A percentile compares a stretch with the other conserved stretches of the same genome.
Conservation (phyloP, 2,797 vertebrate species). For the Coccyzus lansbergi region DNA sequence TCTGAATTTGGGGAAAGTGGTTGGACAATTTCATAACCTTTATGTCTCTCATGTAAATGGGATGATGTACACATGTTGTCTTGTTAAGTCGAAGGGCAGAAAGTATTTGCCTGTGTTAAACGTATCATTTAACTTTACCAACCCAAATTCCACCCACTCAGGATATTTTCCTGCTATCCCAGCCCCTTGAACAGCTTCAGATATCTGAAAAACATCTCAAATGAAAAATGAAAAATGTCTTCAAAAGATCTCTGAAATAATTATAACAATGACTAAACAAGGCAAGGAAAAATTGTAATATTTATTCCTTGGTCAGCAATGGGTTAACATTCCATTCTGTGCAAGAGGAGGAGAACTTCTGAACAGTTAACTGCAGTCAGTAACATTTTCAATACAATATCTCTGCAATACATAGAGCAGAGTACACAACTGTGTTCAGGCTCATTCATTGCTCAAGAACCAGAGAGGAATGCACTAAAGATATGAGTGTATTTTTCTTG, state of each 20-base stretch:
- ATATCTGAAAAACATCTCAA: neutral
- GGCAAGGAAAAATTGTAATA: neutral
- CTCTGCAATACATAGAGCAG: neutral
- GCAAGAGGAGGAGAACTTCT: neutral
- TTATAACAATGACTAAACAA: neutral
- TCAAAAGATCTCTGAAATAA: neutral
- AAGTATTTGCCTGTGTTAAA: neutral
- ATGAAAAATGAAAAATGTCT: neutral
- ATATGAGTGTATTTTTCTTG: neutral
- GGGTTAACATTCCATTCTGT: neutral
- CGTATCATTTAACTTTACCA: neutral
- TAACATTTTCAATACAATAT: neutral
- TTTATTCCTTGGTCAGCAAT: neutral
- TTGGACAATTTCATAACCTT: neutral
- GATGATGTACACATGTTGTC: neutral
- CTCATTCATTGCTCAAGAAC: constrained; percentile 14
- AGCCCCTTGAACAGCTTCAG: neutral
- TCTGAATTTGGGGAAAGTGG: neutral
- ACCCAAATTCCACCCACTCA: neutral
- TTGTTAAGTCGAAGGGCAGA: neutral
- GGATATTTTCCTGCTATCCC: neutral
- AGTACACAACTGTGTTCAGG: neutral
- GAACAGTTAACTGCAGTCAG: neutral
- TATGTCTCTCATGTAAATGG: neutral
- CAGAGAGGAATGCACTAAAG: neutral